These are phyloP conservation scores for Phenganax marumi DNA, from an alignment of 92 coral and sea anemone species.

Conservation along the genomic window DNA sequence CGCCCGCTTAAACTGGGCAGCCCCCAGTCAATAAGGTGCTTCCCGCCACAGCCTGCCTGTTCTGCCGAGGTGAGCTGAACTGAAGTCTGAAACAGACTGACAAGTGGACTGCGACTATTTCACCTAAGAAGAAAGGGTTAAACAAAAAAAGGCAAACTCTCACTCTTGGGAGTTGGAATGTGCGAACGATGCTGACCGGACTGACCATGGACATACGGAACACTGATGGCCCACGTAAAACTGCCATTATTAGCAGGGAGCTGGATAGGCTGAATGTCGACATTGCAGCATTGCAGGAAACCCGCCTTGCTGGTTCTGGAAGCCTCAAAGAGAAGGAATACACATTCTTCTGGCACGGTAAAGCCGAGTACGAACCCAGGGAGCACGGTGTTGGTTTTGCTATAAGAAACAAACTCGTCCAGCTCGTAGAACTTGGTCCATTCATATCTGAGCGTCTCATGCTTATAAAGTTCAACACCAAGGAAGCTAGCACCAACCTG, in stretches of 20 bases:
- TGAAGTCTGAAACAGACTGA: too few relatives aligned
- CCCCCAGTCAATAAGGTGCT: too few relatives aligned
- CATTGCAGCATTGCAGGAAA: slow-evolving; percentile 49
- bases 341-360: slow-evolving; percentile 55
- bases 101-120: too few relatives aligned
- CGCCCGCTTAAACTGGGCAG: too few relatives aligned
- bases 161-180: too few relatives aligned
- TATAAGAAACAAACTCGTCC: slow-evolving; percentile 50
- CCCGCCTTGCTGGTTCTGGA: slow-evolving; percentile 38
- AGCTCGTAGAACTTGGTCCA: slow-evolving; percentile 28
- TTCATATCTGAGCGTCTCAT: slow-evolving; percentile 23
- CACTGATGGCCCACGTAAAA: neutral
- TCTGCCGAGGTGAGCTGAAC: too few relatives aligned
- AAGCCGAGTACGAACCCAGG: slow-evolving; percentile 26
- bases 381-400: slow-evolving; percentile 63
- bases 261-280: slow-evolving; percentile 35
- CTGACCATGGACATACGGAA: too few relatives aligned
- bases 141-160: too few relatives aligned
- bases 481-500: slow-evolving; percentile 39
- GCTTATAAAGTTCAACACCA: neutral
- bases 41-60: too few relatives aligned
- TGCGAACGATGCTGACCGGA: too few relatives aligned
- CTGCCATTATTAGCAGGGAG: slow-evolving; percentile 38
- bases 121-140: too few relatives aligned
- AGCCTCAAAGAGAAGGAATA: slow-evolving; percentile 26